Percentiles rank a stretch among this genome's conserved stretches.
Evolutionary conservation across 1,140 invertebrate genomes (phyloP).

Genomic region (Leptinotarsa lineolata): DNA sequence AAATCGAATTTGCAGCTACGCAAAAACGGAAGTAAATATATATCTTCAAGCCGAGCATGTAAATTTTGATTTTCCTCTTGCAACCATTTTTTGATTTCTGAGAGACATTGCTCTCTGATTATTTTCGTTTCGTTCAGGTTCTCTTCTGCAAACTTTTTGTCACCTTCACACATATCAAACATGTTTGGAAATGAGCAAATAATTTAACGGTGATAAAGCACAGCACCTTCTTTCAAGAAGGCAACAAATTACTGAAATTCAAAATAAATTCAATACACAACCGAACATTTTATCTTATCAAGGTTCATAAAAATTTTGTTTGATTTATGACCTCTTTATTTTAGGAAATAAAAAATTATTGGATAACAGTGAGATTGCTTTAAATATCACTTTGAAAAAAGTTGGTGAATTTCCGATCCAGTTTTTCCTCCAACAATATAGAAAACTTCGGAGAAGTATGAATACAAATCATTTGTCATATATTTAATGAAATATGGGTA

Average conservation of each 20-base stretch:
- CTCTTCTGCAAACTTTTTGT: constrained; percentile 24
- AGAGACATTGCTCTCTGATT: constrained; percentile 18
- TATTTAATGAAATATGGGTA: no score
- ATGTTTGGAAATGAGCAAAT: background rate
- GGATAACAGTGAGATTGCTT: no score
- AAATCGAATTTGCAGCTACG: constrained; percentile 66
- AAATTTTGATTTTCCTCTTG: constrained; percentile 37
- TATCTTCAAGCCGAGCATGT: constrained; percentile 55
- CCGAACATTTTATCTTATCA: background rate
- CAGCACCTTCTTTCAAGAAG: background rate
- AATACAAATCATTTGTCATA: no score
- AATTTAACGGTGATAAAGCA: background rate
- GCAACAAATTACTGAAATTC: background rate
- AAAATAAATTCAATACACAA: background rate
- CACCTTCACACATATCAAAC: constrained; percentile 16
- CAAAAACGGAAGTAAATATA: constrained; percentile 65
- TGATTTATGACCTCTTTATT: no score
- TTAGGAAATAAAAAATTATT: no score
- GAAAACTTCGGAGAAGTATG: no score
- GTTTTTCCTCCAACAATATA: no score
- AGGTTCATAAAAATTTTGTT: no score
- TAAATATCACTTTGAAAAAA: no score
- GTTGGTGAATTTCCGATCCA: no score
- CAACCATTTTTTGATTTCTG: constrained; percentile 42
- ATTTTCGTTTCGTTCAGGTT: constrained; percentile 38